Percentiles rank a stretch among this genome's conserved stretches.
Evolutionary conservation across 2,113 vertebrate species (phyloP).

Genomic region (Lepisosteus oculatus): DNA sequence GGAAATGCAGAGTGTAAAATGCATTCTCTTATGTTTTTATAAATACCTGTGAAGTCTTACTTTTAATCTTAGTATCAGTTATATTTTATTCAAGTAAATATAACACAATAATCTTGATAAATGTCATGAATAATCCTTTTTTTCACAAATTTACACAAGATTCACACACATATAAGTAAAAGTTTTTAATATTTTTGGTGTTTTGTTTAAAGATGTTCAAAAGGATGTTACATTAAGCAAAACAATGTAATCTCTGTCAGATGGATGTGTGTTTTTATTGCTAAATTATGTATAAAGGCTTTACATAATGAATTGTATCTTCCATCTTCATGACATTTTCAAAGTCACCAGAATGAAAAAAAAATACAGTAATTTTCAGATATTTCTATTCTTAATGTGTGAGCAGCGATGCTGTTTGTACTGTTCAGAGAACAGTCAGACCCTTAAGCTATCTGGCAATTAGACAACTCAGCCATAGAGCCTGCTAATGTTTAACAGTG

Average conservation of each 20-base stretch:
- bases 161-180: no score
- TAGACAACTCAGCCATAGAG: neutral
- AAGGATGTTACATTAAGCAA: no score
- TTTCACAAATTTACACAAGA: no score
- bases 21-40: neutral
- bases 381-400: neutral
- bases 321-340: neutral
- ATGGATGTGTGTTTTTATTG: no score
- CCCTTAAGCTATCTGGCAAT: neutral
- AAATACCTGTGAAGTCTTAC: neutral
- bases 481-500: conserved; percentile 44
- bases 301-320: no score
- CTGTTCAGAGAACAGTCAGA: neutral
- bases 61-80: neutral
- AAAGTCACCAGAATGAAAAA: neutral
- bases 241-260: no score
- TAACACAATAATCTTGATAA: neutral
- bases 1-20: neutral
- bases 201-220: no score
- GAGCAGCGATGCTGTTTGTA: neutral
- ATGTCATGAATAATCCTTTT: no score
- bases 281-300: no score
- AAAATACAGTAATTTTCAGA: neutral
- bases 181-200: no score
- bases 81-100: neutral